Evolutionary conservation across 2,888 invertebrate species (phyloP), one percentile per base, ranked within the genome.

Genomic region (Chouioia cunea): DNA sequence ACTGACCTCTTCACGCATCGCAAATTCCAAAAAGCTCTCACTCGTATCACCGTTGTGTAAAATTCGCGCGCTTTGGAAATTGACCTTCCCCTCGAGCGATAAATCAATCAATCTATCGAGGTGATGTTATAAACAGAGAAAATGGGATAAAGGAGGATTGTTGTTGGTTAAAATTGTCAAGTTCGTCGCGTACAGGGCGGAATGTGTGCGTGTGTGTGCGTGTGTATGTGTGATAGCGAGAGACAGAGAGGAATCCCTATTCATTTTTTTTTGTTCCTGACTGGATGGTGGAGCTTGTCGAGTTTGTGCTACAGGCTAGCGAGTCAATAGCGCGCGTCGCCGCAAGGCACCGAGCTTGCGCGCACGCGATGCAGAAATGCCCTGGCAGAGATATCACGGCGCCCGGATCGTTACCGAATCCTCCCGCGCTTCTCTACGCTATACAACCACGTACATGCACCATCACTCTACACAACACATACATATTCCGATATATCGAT

Each of bases 361-460:
- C 70, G 75, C 76, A 76, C 76, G 77, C 76, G 74, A 77, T 71
- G 75, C 72, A 64, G 72, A 73, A 27, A 72, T 68, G 73, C 74
- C 76, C 75, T 76, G 78, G 77, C 76, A 70, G 78, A 77, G 78
- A 78, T 78, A 78, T 78, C 78, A 77, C 78, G 75, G 76, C 27
- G 27, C 27, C 70, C 73, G 76, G 77, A 78, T 78, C 77, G 77
- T 77, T 77, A 77, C 74, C 76, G 75, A 77, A 77, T 77, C 77
- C 76, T 75, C 27, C 27, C 27, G 6, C 6, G 27, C 6, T 27
- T 4, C 27, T 6, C 27, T 27, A 27, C 27, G 27, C n/a, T n/a
- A n/a, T 27, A 27, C 27, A 3, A 27, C 6, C 27, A 6, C 27
- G 6, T 6, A 3, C 27, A 27, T 75, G 76, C 75, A 74, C 76